Base-by-base conservation (phyloP, 2,113 vertebrate species). In the Symphodus melops region DNA sequence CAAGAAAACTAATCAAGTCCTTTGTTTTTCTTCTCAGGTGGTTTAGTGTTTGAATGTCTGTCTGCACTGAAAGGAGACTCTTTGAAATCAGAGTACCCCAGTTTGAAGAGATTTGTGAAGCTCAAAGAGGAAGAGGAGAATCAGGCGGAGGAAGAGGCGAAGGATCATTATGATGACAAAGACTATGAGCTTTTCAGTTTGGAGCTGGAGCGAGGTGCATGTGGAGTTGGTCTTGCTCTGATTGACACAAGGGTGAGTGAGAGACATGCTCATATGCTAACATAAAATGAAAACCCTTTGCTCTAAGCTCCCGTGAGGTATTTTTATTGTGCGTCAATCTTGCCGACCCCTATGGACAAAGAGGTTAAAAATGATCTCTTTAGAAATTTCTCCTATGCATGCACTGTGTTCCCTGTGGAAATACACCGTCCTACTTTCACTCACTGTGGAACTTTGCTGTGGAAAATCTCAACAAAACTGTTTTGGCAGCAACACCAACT, bases 191-290 rank as follows among this genome's bases (percentile, higher is more conserved):
- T 94, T 25, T 95, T 95, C 56, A 91, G 89, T 56, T 70, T 95
- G 86, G 92, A 95, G 76, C 75, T 95, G 72, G 88, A 92, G 85
- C 92, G 91, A 65, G 91, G 89, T 1, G 80, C 89, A 41, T 76
- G 57, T 62, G 94, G 94, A 41, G 79, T 95, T 1, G 94, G 94
- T 19, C 90, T 95, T 3, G 87, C 91, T 44, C 77, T 95, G 60
- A 87, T 94, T 25, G 92, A 95, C 75, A 92, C 93, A 12, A 81
- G 86, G 88, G 94, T 95, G 65, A 92, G 94, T 79, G 3, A 19
- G 36, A 5, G 0, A 52, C 4, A 1, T 17, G 41, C n/a, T n/a
- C n/a, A n/a, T n/a, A n/a, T 13, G 42, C 12, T 44, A 11, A 13
- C 42, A 44, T 44, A 16, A 5, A 33, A 33, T 33, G 25, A 25